Evolutionary conservation across 2,113 vertebrate species (phyloP), one percentile per base, ranked within the genome.

Genomic region (Stegastes partitus): DNA sequence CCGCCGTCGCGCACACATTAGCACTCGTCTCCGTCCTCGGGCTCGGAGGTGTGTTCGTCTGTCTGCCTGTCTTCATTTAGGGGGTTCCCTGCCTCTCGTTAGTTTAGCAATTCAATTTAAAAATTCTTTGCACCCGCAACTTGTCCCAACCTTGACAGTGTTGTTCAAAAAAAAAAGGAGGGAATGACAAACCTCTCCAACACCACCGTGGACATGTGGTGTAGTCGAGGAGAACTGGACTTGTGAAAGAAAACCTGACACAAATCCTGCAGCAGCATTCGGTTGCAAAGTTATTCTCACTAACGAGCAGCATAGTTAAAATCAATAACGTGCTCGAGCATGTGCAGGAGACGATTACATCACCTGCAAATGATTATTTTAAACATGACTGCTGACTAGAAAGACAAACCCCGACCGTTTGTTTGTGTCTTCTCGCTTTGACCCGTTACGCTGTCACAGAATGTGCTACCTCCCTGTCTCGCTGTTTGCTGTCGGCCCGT

Each of bases 31-130:
- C 14, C 23, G 59, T 55, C 72, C 70, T 54, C 3, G 0, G 19
- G 53, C 53, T 56, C 0, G 18, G 31, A 61, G 58, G 54, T 76
- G 23, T 61, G 3, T 74, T 74, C 66, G 51, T 87, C 68, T 61
- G 37, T 64, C 58, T 55, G 53, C 59, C 56, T 12, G 2, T 78
- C 73, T 79, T 67, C 47, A 21, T 84, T 74, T 11, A 15, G 11
- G 31, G 18, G 14, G 50, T 71, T 71, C 58, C 55, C 42, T 47
- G 49, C 74, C 65, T 59, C 15, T 50, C 31, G 4, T 66, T 23
- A 56, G 16, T 57, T 71, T 65, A 74, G 18, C 56, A 42, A 16
- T 73, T 79, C 55, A 71, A 34, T 85, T 74, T n/a, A 9, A 67
- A 67, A 71, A 42, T 10, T 66, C 22, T 54, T 77, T 14, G 14